phyloP scores from a whole-genome alignment of 2,888 invertebrate genomes.

The Drosophila testacea region DNA sequence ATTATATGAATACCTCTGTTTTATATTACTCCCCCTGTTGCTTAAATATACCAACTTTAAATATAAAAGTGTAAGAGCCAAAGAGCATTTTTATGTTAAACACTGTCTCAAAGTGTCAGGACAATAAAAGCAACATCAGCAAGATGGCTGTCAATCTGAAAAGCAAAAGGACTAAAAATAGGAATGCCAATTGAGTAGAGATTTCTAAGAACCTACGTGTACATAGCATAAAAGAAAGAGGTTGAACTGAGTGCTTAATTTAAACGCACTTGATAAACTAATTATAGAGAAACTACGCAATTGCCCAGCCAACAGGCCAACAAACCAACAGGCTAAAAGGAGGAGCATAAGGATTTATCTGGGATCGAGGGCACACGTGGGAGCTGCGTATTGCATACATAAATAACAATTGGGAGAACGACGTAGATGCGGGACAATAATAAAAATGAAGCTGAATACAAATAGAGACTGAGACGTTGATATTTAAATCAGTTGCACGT shows the following conservation, averaged over 20 bases:
- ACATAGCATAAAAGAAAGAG: slow-evolving; percentile 18
- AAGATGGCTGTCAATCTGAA: slow-evolving; percentile 22
- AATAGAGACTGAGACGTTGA: slow-evolving; percentile 49
- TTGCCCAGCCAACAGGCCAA: slow-evolving; percentile 13
- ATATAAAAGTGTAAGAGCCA: background rate
- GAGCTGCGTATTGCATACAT: slow-evolving; percentile 58
- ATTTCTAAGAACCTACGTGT: background rate
- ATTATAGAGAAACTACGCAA: slow-evolving; percentile 55
- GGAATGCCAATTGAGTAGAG: slow-evolving; percentile 4
- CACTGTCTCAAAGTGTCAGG: background rate
- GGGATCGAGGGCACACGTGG: slow-evolving; percentile 51
- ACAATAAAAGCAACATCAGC: background rate
- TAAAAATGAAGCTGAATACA: slow-evolving; percentile 48
- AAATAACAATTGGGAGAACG: slow-evolving; percentile 66
- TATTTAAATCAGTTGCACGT: slow-evolving; percentile 61
- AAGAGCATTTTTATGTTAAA: slow-evolving; percentile 32
- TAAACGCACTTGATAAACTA: slow-evolving; percentile 24
- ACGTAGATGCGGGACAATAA: slow-evolving; percentile 29
- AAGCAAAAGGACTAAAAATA: slow-evolving; percentile 47
- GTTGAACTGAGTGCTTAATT: slow-evolving; percentile 39
- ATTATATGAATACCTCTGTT: background rate
- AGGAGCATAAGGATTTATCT: background rate
- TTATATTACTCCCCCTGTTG: background rate
- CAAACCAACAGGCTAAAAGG: background rate
- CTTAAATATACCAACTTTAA: slow-evolving; percentile 4